A percentile compares a stretch with the other conserved stretches of the same genome.
Conservation (phyloP, 2,113 vertebrate genomes). For the Nothocercus julius region DNA sequence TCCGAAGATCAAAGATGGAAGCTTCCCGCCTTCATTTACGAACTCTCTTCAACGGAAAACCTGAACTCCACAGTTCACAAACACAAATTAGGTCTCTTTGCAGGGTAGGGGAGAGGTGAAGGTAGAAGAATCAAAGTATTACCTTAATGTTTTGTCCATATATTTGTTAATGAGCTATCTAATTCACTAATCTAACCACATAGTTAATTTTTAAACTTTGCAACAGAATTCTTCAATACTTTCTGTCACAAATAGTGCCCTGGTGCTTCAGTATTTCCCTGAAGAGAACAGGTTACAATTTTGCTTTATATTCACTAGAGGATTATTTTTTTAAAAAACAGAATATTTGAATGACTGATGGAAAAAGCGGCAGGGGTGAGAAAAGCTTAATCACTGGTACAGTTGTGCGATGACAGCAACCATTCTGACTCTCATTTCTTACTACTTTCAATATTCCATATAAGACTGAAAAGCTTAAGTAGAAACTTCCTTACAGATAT, state of each 20-base stretch:
- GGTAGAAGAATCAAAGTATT: conserved; percentile 1
- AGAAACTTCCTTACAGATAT: background rate
- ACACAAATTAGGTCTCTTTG: background rate
- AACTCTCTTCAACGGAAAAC: background rate
- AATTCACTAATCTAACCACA: background rate
- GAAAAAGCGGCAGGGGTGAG: background rate
- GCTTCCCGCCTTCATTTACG: background rate
- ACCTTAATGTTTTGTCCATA: too few relatives aligned
- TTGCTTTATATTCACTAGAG: background rate
- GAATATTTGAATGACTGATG: background rate
- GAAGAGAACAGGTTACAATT: background rate
- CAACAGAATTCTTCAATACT: background rate
- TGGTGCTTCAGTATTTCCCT: background rate
- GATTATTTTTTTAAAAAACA: background rate
- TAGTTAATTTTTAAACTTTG: conserved; percentile 38
- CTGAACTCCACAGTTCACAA: background rate
- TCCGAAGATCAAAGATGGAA: background rate
- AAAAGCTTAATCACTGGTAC: conserved; percentile 49
- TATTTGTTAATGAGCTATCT: too few relatives aligned
- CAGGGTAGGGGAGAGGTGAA: background rate
- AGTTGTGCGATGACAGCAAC: background rate
- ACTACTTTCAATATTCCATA: background rate
- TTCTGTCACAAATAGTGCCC: background rate
- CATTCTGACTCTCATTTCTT: background rate
- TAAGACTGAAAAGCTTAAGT: background rate